Conservation (phyloP, 2,797 vertebrate genomes). For the Chiloscyllium punctatum region DNA sequence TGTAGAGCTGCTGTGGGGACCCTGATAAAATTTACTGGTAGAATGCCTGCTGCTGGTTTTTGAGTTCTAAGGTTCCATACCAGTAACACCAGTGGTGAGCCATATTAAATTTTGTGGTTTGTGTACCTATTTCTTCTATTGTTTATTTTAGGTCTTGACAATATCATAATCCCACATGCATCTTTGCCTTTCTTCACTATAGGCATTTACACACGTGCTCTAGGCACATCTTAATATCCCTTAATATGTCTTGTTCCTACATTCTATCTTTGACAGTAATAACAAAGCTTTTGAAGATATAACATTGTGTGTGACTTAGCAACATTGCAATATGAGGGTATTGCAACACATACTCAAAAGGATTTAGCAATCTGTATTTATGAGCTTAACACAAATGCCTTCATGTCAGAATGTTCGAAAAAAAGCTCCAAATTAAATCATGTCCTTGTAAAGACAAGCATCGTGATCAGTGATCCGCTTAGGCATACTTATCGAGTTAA, state of each 20-base stretch:
- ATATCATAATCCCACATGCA: not conserved
- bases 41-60: not conserved
- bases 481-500: not conserved
- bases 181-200: not conserved
- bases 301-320: not conserved
- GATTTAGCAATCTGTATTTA: not conserved
- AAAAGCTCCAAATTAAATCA: not conserved
- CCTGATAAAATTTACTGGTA: too few species aligned
- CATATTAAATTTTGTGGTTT: not conserved
- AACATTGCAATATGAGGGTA: not conserved
- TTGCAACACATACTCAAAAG: not conserved
- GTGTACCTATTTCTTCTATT: not conserved
- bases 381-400: not conserved
- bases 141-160: not conserved
- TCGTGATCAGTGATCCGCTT: not conserved
- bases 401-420: not conserved
- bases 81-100: not conserved
- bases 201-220: not conserved
- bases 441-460: not conserved
- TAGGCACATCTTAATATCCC: not conserved
- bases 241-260: not conserved
- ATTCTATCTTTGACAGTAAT: not conserved
- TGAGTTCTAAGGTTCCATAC: not conserved
- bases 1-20: not conserved
- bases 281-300: not conserved